Base-by-base conservation (phyloP, 1,140 invertebrate genomes). In the Hesperophylax magnus region DNA sequence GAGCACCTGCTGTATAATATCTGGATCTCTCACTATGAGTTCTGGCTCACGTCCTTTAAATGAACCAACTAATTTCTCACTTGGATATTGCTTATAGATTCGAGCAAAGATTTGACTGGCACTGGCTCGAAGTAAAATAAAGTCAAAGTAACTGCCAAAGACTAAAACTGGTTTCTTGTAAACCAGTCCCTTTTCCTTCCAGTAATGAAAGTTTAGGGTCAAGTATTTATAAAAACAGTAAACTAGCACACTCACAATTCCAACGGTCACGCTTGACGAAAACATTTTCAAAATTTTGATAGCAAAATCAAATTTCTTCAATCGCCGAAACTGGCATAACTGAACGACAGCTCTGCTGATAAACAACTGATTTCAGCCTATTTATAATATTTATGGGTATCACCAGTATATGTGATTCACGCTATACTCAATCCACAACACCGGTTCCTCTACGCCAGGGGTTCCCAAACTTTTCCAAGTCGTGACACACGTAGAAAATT, bases 21-120 rank as follows among this genome's bases (percentile, higher is more conserved):
- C 89, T 8, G 90, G 88, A 86, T 92, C 91, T 9, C 88, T 84
- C 0, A 92, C 81, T 3, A 93, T 82, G 5, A 92, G 78, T n/a
- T 86, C 85, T 0, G 92, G 92, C 24, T 83, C 78, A 20, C 85
- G 79, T n/a, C 86, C 86, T 34, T 87, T 84, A 82, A 89, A 91
- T 1, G 86, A 79, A 14, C 91, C 90, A 22, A 90, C 85, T 58
- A 86, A n/a, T 67, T 67, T 82, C 78, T 85, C 82, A 27, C 82
- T 77, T 61, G 76, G 47, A 78, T 78, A 86, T 79, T 80, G 15
- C 11, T 85, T 78, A 77, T 87, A 86, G 54, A 86, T 65, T 14
- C 85, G 69, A 31, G 27, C 79, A 47, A 77, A 79, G 14, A 85
- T 74, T 54, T 82, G n/a, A 22, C 77, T 78, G 0, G 65, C n/a